phyloP scores from a whole-genome alignment of 2,797 vertebrate genomes.

The Diceros bicornis region DNA sequence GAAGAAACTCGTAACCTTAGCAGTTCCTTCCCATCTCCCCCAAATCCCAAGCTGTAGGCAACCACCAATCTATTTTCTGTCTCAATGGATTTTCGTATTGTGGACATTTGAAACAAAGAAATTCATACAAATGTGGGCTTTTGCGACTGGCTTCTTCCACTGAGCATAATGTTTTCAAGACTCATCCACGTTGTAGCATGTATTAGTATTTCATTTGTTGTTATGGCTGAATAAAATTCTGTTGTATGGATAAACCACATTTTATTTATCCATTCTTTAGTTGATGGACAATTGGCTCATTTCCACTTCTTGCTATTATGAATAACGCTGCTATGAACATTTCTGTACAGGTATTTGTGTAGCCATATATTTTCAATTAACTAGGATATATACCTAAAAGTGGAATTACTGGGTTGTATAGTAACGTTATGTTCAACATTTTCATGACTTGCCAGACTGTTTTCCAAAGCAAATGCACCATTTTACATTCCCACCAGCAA shows the following conservation, averaged over 20 bases:
- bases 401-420: background rate
- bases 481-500: background rate
- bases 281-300: background rate
- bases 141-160: background rate
- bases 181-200: background rate
- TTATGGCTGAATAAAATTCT: background rate
- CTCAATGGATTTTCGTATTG: background rate
- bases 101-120: background rate
- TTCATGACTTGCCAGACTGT: background rate
- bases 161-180: background rate
- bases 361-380: slow-evolving; percentile 6
- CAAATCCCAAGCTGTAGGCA: background rate
- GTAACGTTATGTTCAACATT: slow-evolving; percentile 38
- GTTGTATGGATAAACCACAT: background rate
- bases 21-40: background rate
- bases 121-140: background rate
- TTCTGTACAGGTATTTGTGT: background rate
- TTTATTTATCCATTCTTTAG: background rate
- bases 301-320: background rate
- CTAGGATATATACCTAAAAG: background rate
- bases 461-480: background rate
- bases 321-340: background rate
- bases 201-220: slow-evolving; percentile 28
- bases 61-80: background rate
- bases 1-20: background rate